Base-by-base conservation (phyloP, 2,888 invertebrate genomes). In the Cephus pygmeus region DNA sequence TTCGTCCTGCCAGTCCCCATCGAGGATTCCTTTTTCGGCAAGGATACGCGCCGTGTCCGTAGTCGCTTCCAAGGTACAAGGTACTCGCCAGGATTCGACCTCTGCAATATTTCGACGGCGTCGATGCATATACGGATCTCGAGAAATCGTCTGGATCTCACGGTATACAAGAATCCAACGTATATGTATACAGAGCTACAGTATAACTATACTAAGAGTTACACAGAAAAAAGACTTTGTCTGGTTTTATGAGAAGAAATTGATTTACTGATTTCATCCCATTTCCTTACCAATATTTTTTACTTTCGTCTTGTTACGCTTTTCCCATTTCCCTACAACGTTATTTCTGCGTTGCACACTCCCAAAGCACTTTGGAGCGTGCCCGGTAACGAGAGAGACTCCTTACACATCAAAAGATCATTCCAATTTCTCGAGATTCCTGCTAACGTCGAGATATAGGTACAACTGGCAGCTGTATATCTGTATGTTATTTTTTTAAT, bases 21-120 rank as follows among this genome's bases (percentile, higher is more conserved):
- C 33, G 34, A 71, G 71, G 34, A 71, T 34, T 71, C 80, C 79
- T 83, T 82, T 82, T 81, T 77, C 76, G 82, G 75, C 75, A 74
- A 76, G 73, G 74, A 68, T 56, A 56, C 56, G 23, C 56, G 56
- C 56, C 56, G 56, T 56, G 56, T 56, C 56, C 56, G 56, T 56
- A 56, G 23, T 56, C 56, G 56, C 56, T 56, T 56, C 56, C 56
- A 56, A 56, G 23, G 23, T 56, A 56, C 56, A 56, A 56, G 56
- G 56, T 23, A 56, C 56, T 56, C 23, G 56, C 23, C 23, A 56
- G 56, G 56, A 56, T 56, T 56, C 56, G 56, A 56, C 56, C 56
- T 56, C 56, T 56, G 23, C 56, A 56, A 56, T 56, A 56, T 56
- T 23, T 56, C 56, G 56, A 56, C 56, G 23, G 56, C 56, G 56